Conservation (phyloP, 2,113 vertebrate genomes). For the Pimephales promelas region DNA sequence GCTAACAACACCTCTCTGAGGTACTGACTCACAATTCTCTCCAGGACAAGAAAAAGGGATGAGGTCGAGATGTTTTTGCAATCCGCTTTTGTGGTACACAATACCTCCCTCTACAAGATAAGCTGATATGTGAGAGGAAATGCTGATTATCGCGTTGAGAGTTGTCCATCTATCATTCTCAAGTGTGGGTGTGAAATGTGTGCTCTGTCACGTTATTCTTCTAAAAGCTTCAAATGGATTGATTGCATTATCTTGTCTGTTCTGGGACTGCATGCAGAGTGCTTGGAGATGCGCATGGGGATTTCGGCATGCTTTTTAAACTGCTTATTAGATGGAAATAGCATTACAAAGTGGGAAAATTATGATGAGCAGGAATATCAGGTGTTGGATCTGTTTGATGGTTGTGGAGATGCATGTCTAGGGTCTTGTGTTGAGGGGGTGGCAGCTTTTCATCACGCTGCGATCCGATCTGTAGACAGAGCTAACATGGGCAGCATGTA, state of each 20-base stretch:
- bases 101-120: conserved; percentile 70
- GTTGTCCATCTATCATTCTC: conserved; percentile 63
- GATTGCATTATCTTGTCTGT: conserved; percentile 40
- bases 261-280: neutral
- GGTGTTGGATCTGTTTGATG: conserved; percentile 64
- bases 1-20: conserved; percentile 1
- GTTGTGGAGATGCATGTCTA: conserved; percentile 56
- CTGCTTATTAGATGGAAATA: conserved; percentile 61
- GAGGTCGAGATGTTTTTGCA: neutral
- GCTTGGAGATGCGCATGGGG: conserved; percentile 21
- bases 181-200: conserved; percentile 28
- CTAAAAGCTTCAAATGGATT: conserved; percentile 22
- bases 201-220: conserved; percentile 4
- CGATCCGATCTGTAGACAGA: conserved; percentile 44
- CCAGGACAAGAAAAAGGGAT: neutral
- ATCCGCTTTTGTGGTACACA: conserved; percentile 54
- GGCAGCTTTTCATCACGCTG: conserved; percentile 52
- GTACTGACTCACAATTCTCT: neutral
- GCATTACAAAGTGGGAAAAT: conserved; percentile 30
- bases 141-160: conserved; percentile 51
- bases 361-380: conserved; percentile 56
- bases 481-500: conserved; percentile 49
- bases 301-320: conserved; percentile 42
- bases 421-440: neutral
- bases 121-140: conserved; percentile 71